Evolutionary conservation across 2,888 invertebrate genomes (phyloP), one percentile per base, ranked within the genome.

Genomic region (Phlogophora meticulosa): DNA sequence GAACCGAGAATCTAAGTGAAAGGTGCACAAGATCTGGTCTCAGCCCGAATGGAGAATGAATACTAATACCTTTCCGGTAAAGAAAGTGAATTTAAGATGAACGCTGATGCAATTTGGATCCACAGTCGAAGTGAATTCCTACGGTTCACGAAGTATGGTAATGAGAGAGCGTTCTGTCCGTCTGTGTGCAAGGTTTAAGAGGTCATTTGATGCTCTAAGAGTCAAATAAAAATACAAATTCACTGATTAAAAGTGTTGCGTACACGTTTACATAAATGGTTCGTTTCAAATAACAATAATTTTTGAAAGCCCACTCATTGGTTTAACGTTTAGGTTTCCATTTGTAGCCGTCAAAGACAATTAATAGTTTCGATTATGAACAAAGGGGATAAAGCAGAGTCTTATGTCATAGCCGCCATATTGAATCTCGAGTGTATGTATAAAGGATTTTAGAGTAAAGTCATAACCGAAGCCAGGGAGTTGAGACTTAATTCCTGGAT

Each of bases 51-150:
- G 68, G 36, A 20, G 46, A 57, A 40, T 58, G 79, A 81, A 82
- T 83, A 73, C 72, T 56, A 77, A 79, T 83, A n/a, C 42, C 51
- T 62, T 78, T 78, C 81, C 76, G 75, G 65, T 62, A 66, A 76
- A 75, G 79, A 78, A 78, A 78, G 77, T 58, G 46, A 72, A 24
- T 53, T 48, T 49, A 20, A 78, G 80, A 78, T 62, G 64, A 72
- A 32, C 17, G 15, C 46, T 69, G 32, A 36, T 67, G 60, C 51
- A 72, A 80, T 65, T 62, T 48, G 34, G 55, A 64, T 49, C 64
- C n/a, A 51, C 55, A 69, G 51, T 69, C 49, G 38, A 61, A 36
- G 24, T 28, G 32, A 51, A 61, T 67, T 46, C 60, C 51, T 43
- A 56, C 48, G 7, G 28, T 46, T 49, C 45, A 55, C 22, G 46